Percentiles rank a stretch among this genome's conserved stretches.
phyloP scores from a whole-genome alignment of 2,888 invertebrate genomes.

The Patella ulyssiponensis region DNA sequence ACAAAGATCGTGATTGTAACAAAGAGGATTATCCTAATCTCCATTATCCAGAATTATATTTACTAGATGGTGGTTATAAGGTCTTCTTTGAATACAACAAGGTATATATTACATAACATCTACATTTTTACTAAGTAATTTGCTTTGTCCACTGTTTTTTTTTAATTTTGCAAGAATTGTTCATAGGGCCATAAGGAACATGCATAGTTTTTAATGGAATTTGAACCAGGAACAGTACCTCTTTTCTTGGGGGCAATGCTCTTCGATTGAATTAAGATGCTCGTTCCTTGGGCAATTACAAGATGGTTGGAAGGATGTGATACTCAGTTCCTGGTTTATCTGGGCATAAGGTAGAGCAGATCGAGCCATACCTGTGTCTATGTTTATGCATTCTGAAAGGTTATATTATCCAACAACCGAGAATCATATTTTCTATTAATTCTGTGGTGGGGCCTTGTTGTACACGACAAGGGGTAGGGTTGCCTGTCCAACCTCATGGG shows the following conservation, averaged over 20 bases:
- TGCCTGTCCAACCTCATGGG: neutral
- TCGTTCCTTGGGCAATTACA: no score
- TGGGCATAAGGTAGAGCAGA: no score
- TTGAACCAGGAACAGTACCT: neutral
- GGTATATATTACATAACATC: constrained; percentile 38
- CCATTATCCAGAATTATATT: constrained; percentile 92
- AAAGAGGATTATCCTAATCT: constrained; percentile 87
- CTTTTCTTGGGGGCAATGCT: no score
- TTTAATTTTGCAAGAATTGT: neutral
- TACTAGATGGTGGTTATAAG: constrained; percentile 92
- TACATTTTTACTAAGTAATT: neutral
- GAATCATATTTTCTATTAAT: no score
- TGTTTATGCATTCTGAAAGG: no score
- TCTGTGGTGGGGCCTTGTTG: no score
- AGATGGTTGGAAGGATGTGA: no score
- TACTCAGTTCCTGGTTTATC: no score
- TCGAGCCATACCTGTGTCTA: no score
- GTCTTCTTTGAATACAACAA: constrained; percentile 82
- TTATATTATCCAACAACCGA: no score
- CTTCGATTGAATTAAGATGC: no score
- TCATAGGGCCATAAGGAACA: constrained; percentile 20
- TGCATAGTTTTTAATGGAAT: neutral
- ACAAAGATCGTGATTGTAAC: constrained; percentile 87
- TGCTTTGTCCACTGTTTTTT: neutral
- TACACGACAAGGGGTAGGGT: no score